phyloP scores from a whole-genome alignment of 2,888 invertebrate genomes.

The Drosophila kambysellisi region DNA sequence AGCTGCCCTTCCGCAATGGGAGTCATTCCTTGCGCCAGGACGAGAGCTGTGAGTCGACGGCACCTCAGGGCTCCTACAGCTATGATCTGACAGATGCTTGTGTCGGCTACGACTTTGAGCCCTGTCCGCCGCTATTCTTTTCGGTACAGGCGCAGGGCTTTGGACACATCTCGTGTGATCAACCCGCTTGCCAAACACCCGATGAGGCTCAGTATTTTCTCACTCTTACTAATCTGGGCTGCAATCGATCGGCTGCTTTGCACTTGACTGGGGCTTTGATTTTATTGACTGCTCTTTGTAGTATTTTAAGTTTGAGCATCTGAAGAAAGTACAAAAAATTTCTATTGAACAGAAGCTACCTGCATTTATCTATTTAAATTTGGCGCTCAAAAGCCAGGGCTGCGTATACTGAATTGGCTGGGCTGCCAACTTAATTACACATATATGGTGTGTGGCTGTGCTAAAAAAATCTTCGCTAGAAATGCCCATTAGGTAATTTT shows the following conservation, averaged over 20 bases:
- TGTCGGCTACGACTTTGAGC: slow-evolving; percentile 86
- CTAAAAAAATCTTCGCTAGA: background rate
- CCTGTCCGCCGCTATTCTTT: slow-evolving; percentile 89
- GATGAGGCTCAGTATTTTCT: slow-evolving; percentile 89
- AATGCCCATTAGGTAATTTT: no score
- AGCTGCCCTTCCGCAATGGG: slow-evolving; percentile 85
- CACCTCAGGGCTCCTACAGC: slow-evolving; percentile 86
- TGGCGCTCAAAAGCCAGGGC: background rate
- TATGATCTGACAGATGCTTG: slow-evolving; percentile 87
- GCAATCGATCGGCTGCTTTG: slow-evolving; percentile 85
- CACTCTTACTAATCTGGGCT: slow-evolving; percentile 89
- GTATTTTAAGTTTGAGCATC: slow-evolving; percentile 6
- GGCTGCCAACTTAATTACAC: background rate
- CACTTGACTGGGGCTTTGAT: slow-evolving; percentile 12
- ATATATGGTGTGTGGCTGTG: background rate
- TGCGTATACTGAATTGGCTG: background rate
- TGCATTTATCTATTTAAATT: background rate
- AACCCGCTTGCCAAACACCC: slow-evolving; percentile 88
- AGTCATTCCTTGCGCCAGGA: slow-evolving; percentile 80
- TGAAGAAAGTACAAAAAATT: slow-evolving; percentile 26
- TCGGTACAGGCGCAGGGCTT: slow-evolving; percentile 86
- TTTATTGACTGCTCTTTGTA: slow-evolving; percentile 16
- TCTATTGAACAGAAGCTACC: background rate
- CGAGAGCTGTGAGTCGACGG: slow-evolving; percentile 88
- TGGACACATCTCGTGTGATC: slow-evolving; percentile 86